Conservation (phyloP, 2,888 invertebrate genomes). For the Sarcophaga rosellei region DNA sequence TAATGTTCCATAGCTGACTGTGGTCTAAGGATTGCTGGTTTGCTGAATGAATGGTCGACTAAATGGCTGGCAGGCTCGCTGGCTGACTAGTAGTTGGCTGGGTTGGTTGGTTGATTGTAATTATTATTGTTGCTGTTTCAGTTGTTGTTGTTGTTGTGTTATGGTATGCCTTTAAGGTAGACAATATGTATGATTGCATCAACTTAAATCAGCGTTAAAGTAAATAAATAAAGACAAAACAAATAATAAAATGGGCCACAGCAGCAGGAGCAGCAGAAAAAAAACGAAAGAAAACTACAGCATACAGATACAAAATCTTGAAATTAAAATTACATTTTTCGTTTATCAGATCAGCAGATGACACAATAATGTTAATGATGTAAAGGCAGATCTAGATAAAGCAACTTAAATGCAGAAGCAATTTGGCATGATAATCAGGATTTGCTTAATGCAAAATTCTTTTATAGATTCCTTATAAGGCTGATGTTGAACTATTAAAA, state of each 20-base stretch:
- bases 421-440: conserved; percentile 27
- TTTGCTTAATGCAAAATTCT: conserved; percentile 18
- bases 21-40: conserved; percentile 32
- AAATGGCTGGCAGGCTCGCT: conserved; percentile 27
- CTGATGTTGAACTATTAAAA: too few relatives aligned
- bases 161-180: conserved; percentile 30
- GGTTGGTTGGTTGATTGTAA: conserved; percentile 2
- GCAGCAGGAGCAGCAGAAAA: background rate
- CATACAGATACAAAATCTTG: conserved; percentile 31
- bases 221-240: conserved; percentile 56
- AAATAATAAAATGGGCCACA: background rate
- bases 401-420: conserved; percentile 20
- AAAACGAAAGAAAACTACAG: background rate
- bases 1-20: conserved; percentile 38
- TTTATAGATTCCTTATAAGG: too few relatives aligned
- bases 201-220: conserved; percentile 59
- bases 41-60: background rate
- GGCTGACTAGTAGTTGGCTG: conserved; percentile 39
- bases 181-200: conserved; percentile 39
- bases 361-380: conserved; percentile 31
- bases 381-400: conserved; percentile 25
- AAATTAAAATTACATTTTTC: conserved; percentile 46
- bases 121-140: conserved; percentile 1
- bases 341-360: conserved; percentile 6
- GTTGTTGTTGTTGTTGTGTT: background rate